Evolutionary conservation across 2,797 vertebrate species (phyloP), one percentile per base, ranked within the genome.

Genomic region (Argentina silus): DNA sequence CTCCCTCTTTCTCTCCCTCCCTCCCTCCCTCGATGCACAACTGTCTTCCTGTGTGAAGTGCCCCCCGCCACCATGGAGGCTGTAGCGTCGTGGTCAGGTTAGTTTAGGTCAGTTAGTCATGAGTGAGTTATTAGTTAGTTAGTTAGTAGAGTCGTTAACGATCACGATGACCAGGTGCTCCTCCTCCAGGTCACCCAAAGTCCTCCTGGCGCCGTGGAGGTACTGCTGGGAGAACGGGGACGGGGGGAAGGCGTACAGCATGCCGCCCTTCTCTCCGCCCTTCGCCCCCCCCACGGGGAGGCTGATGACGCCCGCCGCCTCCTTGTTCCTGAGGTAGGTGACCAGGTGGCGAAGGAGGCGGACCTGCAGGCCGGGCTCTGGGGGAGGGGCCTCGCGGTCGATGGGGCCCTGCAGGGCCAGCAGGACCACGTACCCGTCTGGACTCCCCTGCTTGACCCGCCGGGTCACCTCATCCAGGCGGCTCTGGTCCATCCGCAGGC

Each of bases 261-360:
- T 98, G 69, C 96, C 98, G 0, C 96, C 96, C 21, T 90, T 83
- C 73, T 96, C 95, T 6, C 93, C 94, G 81, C 97, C 96, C 83
- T 96, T 97, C 0, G 93, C 91, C 14, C 95, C 95, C n/a, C 95
- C 95, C 81, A 96, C 93, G 0, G 97, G 97, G 78, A 99, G 92
- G 85, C 98, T 96, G 77, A 99, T 98, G 7, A 99, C 98, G 6
- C 98, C 98, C 0, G 98, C 98, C 0, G 98, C 97, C 89, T 99
- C 98, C 86, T 99, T 99, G 94, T 98, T 98, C 84, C 97, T 95
- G 92, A 99, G 95, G 94, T 99, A 99, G 55, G 97, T 98, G 83
- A 99, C 98, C 88, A 99, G 93, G 90, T 99, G 98, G 82, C 98
- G 96, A 60, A 99, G 96, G 91, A 98, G 90, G 80, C 98, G 94